Conservation (phyloP, 2,113 vertebrate genomes). For the Hyperoodon ampullatus region DNA sequence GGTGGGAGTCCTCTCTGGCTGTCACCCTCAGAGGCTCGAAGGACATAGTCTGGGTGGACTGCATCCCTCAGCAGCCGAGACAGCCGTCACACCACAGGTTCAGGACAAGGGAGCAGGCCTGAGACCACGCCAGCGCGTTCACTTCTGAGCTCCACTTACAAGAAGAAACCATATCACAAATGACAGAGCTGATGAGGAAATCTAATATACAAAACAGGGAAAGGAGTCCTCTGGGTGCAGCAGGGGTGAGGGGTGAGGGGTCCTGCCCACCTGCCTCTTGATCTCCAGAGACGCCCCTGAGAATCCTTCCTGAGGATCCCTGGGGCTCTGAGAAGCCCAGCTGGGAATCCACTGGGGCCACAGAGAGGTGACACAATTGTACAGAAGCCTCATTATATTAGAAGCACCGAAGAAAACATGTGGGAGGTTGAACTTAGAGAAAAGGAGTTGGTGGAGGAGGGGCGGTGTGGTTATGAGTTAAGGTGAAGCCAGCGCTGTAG, state of each 20-base stretch:
- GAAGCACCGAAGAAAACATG: background rate
- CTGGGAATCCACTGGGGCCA: background rate
- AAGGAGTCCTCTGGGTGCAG: no score
- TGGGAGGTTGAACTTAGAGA: background rate
- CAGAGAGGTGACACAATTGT: background rate
- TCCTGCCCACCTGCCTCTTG: background rate
- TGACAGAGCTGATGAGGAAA: background rate
- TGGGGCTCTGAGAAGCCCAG: background rate
- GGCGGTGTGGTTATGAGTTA: background rate
- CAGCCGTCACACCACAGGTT: background rate
- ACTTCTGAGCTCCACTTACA: background rate
- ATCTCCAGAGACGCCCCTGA: background rate
- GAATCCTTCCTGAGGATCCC: background rate
- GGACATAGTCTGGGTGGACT: background rate
- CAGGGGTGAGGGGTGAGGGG: background rate
- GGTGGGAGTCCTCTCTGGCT: background rate
- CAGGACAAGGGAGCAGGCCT: background rate
- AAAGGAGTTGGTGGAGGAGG: background rate
- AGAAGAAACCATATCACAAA: background rate
- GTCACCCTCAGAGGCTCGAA: background rate
- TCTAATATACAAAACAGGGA: background rate
- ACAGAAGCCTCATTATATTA: background rate
- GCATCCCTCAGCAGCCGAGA: background rate
- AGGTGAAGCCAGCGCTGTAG: background rate
- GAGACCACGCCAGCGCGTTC: rapidly evolving